Conservation (phyloP, 2,113 vertebrate genomes). For the Elephas maximus region DNA sequence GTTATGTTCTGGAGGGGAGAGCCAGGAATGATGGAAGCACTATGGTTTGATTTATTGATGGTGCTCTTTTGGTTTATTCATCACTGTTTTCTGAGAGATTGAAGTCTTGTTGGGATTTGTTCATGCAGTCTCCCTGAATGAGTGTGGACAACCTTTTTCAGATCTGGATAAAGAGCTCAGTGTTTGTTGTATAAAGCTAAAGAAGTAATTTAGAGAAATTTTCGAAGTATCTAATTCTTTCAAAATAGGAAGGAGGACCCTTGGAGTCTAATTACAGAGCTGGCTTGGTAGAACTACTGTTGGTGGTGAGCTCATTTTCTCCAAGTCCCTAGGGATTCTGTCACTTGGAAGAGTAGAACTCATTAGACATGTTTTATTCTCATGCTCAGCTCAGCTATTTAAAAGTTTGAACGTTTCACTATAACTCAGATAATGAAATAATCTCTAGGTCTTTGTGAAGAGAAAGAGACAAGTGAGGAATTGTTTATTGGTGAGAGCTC, state of each 20-base stretch:
- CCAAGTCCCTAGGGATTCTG: background rate
- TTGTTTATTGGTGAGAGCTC: background rate
- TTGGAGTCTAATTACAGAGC: slow-evolving; percentile 22
- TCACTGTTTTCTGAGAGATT: background rate
- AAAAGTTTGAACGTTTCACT: background rate
- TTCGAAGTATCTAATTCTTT: background rate
- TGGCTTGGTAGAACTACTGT: background rate
- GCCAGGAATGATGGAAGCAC: no score
- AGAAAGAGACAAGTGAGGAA: background rate
- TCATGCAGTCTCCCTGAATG: background rate
- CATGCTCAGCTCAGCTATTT: background rate
- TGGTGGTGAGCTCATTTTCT: background rate
- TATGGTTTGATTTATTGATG: background rate
- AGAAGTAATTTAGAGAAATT: background rate
- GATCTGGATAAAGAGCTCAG: background rate
- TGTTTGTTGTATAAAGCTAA: background rate
- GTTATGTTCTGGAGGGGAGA: background rate
- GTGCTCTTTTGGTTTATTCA: no score
- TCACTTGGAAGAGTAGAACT: background rate
- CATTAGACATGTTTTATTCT: background rate
- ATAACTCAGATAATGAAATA: background rate
- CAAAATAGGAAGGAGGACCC: background rate
- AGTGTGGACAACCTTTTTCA: background rate
- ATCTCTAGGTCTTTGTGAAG: background rate
- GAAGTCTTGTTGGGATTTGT: background rate